phyloP scores from a whole-genome alignment of 2,888 invertebrate species.

The Caenorhabditis drosophilae region DNA sequence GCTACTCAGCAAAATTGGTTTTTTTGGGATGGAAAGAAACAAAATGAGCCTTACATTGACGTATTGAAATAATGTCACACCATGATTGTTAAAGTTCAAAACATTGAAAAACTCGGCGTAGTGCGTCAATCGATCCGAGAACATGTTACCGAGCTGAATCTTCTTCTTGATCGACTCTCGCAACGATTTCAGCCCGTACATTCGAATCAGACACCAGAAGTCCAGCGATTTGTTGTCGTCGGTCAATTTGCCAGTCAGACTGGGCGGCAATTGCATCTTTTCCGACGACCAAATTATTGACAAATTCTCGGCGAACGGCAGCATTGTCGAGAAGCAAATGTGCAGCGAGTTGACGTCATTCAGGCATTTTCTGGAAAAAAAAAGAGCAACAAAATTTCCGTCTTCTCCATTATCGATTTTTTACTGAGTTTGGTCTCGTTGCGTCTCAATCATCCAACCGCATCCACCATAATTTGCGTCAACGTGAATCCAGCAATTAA shows the following conservation, averaged over 20 bases:
- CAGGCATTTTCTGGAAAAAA: conserved; percentile 14
- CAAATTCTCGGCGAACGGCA: conserved; percentile 25
- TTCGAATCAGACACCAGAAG: conserved; percentile 29
- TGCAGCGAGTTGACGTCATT: conserved; percentile 20
- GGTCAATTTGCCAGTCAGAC: not conserved
- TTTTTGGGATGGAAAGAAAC: no score
- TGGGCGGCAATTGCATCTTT: not conserved
- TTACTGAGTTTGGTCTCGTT: conserved; percentile 25
- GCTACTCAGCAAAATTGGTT: no score
- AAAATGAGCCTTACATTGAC: no score
- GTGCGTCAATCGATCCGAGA: conserved; percentile 16
- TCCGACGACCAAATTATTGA: conserved; percentile 15
- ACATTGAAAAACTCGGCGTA: conserved; percentile 28
- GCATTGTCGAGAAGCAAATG: conserved; percentile 16
- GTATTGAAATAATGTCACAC: conserved; percentile 30
- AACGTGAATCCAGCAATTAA: conserved; percentile 21
- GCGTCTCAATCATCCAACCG: conserved; percentile 19
- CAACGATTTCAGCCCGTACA: conserved; percentile 29
- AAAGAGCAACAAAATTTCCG: not conserved
- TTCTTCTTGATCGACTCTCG: conserved; percentile 26
- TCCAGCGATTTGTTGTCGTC: conserved; percentile 23
- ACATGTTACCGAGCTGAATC: conserved; percentile 22
- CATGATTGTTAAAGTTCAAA: conserved; percentile 28
- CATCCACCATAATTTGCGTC: conserved; percentile 36
- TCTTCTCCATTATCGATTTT: conserved; percentile 1